phyloP scores from a whole-genome alignment of 2,113 vertebrate species.

The Podocnemis expansa region DNA sequence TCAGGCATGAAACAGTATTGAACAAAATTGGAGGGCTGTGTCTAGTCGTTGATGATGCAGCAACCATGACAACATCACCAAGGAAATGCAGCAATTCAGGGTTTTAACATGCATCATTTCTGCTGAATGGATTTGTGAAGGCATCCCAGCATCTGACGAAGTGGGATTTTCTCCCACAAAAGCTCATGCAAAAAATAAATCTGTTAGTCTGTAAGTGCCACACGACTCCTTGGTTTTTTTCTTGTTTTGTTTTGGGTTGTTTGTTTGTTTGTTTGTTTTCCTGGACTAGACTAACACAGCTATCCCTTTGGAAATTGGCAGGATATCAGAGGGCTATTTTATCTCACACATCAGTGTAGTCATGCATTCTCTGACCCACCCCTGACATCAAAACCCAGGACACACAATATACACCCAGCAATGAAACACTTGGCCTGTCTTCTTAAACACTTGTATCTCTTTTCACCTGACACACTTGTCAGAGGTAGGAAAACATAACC shows the following conservation, averaged over 20 bases:
- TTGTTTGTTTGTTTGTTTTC: no score
- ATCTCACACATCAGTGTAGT: slow-evolving; percentile 9
- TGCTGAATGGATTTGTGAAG: slow-evolving; percentile 21
- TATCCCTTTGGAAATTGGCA: no score
- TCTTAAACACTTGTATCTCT: not conserved
- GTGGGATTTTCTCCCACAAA: no score
- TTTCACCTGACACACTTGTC: not conserved
- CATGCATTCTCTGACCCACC: not conserved
- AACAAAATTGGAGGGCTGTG: not conserved
- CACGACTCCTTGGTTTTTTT: no score
- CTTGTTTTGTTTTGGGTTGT: no score
- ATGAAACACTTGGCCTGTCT: not conserved
- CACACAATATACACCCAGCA: not conserved
- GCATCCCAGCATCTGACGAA: no score
- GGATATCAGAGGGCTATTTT: slow-evolving; percentile 10
- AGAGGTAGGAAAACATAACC: not conserved
- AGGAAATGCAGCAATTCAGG: not conserved
- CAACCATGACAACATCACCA: not conserved
- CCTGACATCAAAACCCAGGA: not conserved
- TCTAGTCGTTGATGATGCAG: not conserved
- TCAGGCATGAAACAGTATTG: not conserved
- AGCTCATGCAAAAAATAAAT: no score
- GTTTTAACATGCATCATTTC: not conserved
- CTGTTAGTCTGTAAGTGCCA: no score
- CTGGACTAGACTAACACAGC: no score